Evolutionary conservation across 2,797 vertebrate genomes (phyloP).

Genomic region (Thamnophis elegans): DNA sequence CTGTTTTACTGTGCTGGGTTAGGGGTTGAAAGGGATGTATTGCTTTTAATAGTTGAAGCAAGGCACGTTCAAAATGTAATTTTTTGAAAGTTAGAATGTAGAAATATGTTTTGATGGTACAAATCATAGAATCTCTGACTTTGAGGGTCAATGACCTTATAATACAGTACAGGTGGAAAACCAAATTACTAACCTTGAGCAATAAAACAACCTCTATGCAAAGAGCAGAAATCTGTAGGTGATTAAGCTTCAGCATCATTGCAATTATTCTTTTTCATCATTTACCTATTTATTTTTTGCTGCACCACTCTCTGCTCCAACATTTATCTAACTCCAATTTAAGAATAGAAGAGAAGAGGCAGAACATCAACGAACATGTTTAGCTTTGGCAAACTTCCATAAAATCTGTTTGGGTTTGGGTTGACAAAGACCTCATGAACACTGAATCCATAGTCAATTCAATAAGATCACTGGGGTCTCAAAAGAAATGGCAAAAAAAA

Average conservation of each 20-base stretch:
- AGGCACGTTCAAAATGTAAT: not conserved
- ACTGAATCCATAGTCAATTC: not conserved
- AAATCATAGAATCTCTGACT: not conserved
- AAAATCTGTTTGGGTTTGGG: not conserved
- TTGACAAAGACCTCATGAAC: not conserved
- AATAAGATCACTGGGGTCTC: not conserved
- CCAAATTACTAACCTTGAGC: not conserved
- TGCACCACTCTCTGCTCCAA: not conserved
- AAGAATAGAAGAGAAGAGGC: not conserved
- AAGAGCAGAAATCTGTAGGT: not conserved
- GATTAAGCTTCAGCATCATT: not conserved
- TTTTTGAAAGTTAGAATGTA: not conserved
- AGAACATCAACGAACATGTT: not conserved
- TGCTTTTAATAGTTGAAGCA: constrained; percentile 1
- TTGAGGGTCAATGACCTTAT: not conserved
- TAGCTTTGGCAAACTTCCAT: not conserved
- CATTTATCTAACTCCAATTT: not conserved
- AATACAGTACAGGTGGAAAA: not conserved
- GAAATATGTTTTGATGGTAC: not conserved
- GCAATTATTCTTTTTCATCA: not conserved
- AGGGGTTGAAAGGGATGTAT: too few relatives aligned
- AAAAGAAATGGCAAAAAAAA: not conserved
- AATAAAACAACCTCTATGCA: constrained; percentile 14
- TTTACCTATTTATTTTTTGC: constrained; percentile 9
- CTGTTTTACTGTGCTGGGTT: not conserved